Conservation (phyloP, 2,888 invertebrate species). For the Exocentrus adspersus region DNA sequence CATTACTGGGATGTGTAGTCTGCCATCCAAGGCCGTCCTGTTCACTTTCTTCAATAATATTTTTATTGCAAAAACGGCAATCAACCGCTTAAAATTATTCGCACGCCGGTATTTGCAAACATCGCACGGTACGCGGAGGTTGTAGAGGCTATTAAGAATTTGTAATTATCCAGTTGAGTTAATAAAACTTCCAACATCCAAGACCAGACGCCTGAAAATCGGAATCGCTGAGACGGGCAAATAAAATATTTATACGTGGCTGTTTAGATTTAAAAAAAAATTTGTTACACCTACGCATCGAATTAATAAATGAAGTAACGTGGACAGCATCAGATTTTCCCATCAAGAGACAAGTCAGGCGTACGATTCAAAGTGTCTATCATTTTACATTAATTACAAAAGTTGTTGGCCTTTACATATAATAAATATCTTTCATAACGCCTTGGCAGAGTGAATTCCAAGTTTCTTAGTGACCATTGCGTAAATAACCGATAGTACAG, state of each 20-base stretch:
- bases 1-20: slow-evolving; percentile 36
- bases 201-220: too few species aligned
- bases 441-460: slow-evolving; percentile 6
- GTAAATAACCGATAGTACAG: background rate
- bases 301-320: background rate
- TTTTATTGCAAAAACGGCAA: slow-evolving; percentile 42
- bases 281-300: background rate
- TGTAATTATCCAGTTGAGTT: slow-evolving; percentile 4
- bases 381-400: slow-evolving; percentile 21
- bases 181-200: too few species aligned
- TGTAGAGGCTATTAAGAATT: slow-evolving; percentile 3
- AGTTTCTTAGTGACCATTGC: background rate
- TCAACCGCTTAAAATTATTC: slow-evolving; percentile 13
- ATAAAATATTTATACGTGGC: too few species aligned
- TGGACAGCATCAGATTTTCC: background rate
- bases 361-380: background rate
- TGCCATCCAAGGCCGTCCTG: slow-evolving; percentile 52
- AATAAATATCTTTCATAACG: slow-evolving; percentile 13
- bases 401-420: slow-evolving; percentile 22
- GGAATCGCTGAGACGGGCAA: too few species aligned
- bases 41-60: slow-evolving; percentile 53
- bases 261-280: too few species aligned
- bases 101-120: slow-evolving; percentile 12
- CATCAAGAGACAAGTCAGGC: background rate
- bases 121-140: background rate